Evolutionary conservation across 1,140 invertebrate species (phyloP).

Genomic region (Ceratoteleas bidentatus): DNA sequence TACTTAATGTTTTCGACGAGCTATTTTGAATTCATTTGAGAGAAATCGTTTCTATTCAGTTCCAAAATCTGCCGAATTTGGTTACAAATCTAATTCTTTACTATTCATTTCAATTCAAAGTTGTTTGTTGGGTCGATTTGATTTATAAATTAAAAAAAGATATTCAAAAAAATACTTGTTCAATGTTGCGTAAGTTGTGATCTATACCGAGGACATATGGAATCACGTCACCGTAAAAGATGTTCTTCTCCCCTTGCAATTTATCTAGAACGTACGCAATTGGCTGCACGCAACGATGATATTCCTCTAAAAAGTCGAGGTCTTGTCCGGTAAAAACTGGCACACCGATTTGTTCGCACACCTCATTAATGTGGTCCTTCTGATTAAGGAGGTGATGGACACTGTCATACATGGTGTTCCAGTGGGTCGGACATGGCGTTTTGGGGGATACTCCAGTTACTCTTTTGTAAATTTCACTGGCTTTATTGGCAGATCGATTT

Average conservation of each 20-base stretch:
- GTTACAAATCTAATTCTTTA: too few species aligned
- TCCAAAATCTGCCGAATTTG: too few species aligned
- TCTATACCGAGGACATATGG: background rate
- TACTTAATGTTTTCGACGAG: too few species aligned
- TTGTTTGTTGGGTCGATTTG: too few species aligned
- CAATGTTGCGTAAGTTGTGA: conserved; percentile 1
- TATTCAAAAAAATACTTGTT: background rate
- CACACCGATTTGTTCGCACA: background rate
- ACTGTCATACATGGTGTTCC: conserved; percentile 31
- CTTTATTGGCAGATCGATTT: conserved; percentile 23
- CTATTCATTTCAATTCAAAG: too few species aligned
- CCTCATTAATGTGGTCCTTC: conserved; percentile 2
- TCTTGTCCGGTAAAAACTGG: conserved; percentile 1
- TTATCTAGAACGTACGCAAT: conserved; percentile 2
- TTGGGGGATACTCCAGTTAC: conserved; percentile 6
- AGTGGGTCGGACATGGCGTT: conserved; percentile 22
- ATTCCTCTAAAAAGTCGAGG: conserved; percentile 3
- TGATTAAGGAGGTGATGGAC: background rate
- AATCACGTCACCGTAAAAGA: conserved; percentile 7
- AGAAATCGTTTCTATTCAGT: too few species aligned
- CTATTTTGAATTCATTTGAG: too few species aligned
- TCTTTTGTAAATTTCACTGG: conserved; percentile 12
- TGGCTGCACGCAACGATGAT: background rate
- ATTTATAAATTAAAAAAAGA: too few species aligned
- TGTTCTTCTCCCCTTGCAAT: conserved; percentile 4